These are phyloP conservation scores for Clavelina lepadiformis DNA, from an alignment of 23 tunicate species.

Conservation along the genomic window DNA sequence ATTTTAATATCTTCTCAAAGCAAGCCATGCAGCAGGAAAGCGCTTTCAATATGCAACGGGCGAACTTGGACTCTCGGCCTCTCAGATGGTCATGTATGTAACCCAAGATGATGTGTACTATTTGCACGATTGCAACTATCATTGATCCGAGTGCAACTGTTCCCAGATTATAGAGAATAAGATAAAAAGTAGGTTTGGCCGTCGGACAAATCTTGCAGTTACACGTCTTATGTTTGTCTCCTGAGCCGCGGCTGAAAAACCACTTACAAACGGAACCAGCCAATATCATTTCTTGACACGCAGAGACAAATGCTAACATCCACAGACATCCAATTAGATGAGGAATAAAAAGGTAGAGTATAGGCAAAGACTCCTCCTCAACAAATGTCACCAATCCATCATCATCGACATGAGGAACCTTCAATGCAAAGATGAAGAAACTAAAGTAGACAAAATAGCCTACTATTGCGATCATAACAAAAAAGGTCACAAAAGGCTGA, in stretches of 20 bases:
- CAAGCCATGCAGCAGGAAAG: constrained; percentile 23
- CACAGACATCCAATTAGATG: constrained; percentile 66
- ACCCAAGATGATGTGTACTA: background rate
- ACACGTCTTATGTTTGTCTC: background rate
- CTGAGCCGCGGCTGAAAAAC: too few species aligned
- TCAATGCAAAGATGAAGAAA: constrained; percentile 19
- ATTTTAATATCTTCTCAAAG: constrained; percentile 44
- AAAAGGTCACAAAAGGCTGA: constrained; percentile 60
- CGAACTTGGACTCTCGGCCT: background rate
- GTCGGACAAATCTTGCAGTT: constrained; percentile 3
- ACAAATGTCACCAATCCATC: constrained; percentile 44
- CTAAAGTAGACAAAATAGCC: constrained; percentile 27
- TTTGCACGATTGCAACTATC: constrained; percentile 15
- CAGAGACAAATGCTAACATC: constrained; percentile 63
- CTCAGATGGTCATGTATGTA: background rate
- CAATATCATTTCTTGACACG: constrained; percentile 60
- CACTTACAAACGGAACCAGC: constrained; percentile 64
- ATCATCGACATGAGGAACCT: constrained; percentile 35
- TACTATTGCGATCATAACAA: constrained; percentile 14
- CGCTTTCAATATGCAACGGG: background rate
- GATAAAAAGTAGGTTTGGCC: background rate
- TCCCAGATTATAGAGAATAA: constrained; percentile 33
- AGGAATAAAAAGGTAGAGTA: constrained; percentile 12
- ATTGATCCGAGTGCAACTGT: constrained; percentile 34
- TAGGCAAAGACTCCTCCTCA: background rate